Base-by-base conservation (phyloP, 2,888 invertebrate genomes). In the Ichneumoninae sp. region DNA sequence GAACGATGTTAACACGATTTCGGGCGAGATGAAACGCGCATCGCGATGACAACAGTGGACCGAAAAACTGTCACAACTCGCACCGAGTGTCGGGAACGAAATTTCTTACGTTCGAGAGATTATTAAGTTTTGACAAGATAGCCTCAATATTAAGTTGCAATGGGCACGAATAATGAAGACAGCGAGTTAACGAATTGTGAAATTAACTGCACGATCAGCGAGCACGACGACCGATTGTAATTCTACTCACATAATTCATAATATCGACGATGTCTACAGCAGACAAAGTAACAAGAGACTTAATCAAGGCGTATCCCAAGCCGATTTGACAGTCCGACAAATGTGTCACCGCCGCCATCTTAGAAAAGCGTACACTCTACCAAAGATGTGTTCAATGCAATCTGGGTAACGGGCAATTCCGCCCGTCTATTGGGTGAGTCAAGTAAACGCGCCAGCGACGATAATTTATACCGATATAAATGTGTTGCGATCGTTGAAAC, bases 311-410 rank as follows among this genome's bases (percentile, higher is more conserved):
- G 88, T 86, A 88, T 87, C 87, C 88, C 86, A 87, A 88, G 87
- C 86, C 84, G 82, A 87, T 88, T 88, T 88, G 87, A 86, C 87
- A 88, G 85, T 79, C 88, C 86, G 86, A 79, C 86, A 84, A 90
- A 89, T 88, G 89, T 89, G 89, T 89, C 88, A 89, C 86, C 75
- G 89, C 88, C 90, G 91, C 91, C 91, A 91, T 91, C 85, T 91
- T 91, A 87, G 80, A 89, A 85, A 62, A 65, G 62, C 77, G 54
- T 80, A 40, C 40, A 75, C 40, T 54, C 36, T 47, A 60, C 54
- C 33, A 57, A 57, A 22, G 57, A n/a, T 44, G 50, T 52, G 30
- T 52, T 81, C 74, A 60, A 80, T 86, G 78, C 78, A 81, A 81
- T 75, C 78, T 83, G 85, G 83, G 74, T 77, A 85, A 82, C 50